A percentile compares a stretch with the other conserved stretches of the same genome.
phyloP scores from a whole-genome alignment of 2,888 invertebrate genomes.

The Spialia ferax region DNA sequence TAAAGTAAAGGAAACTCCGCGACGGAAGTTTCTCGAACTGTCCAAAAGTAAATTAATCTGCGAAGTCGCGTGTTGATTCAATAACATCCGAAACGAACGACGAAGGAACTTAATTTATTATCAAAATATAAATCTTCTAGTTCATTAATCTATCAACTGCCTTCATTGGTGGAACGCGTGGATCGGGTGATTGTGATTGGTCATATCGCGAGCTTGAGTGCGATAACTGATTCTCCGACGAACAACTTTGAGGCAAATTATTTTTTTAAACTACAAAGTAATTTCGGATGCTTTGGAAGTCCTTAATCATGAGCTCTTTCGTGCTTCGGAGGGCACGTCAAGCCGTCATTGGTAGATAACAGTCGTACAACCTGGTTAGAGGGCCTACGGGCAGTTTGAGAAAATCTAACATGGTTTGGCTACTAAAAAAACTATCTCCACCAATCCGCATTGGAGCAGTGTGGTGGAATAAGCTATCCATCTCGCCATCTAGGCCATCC shows the following conservation, averaged over 20 bases:
- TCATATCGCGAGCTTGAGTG: background rate
- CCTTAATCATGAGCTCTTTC: no score
- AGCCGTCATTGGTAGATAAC: no score
- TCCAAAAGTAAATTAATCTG: slow-evolving; percentile 34
- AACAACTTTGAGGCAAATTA: background rate
- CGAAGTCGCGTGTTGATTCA: slow-evolving; percentile 33
- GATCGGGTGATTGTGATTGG: background rate
- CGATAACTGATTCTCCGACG: background rate
- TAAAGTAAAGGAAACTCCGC: background rate
- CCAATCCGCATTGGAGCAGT: no score
- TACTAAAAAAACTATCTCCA: no score
- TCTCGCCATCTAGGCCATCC: no score
- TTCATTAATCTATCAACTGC: slow-evolving; percentile 15
- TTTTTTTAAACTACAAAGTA: no score
- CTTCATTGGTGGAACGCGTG: slow-evolving; percentile 5
- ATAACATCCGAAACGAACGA: slow-evolving; percentile 24
- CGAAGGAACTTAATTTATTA: slow-evolving; percentile 21
- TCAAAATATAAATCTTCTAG: slow-evolving; percentile 22
- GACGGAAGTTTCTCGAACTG: slow-evolving; percentile 20
- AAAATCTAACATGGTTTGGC: no score
- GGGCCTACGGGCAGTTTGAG: no score
- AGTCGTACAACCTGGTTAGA: no score
- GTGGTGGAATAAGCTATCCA: no score
- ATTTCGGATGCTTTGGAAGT: no score
- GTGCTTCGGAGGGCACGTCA: no score